A percentile compares a stretch with the other conserved stretches of the same genome.
These are phyloP conservation scores for Thecocarcelia acutangulata DNA, from an alignment of 2,888 invertebrate species.

Conservation along the genomic window DNA sequence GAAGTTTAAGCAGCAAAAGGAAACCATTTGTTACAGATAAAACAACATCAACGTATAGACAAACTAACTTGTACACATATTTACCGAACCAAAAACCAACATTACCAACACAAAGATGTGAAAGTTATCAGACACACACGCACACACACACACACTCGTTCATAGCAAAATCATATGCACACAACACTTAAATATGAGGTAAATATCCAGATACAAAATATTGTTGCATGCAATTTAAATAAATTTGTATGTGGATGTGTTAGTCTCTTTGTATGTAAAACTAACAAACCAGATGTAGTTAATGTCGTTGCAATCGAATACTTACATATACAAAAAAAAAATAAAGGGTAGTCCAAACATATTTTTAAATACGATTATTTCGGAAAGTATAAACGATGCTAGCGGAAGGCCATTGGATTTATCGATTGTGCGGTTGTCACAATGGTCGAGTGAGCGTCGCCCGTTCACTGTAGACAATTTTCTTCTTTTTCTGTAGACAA, in stretches of 20 bases:
- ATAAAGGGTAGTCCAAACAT: too few species aligned
- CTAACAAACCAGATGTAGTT: conserved; percentile 11
- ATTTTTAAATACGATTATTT: too few species aligned
- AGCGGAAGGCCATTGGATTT: too few species aligned
- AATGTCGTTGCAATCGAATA: not conserved
- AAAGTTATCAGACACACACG: conserved; percentile 10
- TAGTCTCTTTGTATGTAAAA: conserved; percentile 1
- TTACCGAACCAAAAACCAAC: conserved; percentile 40
- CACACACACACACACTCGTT: not conserved
- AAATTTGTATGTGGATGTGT: conserved; percentile 15
- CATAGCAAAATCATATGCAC: not conserved
- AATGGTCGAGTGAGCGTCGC: too few species aligned
- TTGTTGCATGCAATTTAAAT: conserved; percentile 44
- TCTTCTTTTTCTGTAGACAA: too few species aligned
- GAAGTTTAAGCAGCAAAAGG: conserved; percentile 39
- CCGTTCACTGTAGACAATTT: too few species aligned
- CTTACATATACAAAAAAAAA: not conserved
- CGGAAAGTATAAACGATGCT: too few species aligned
- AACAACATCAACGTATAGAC: not conserved
- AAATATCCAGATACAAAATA: conserved; percentile 33
- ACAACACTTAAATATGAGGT: not conserved
- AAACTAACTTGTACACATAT: not conserved
- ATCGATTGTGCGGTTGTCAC: too few species aligned
- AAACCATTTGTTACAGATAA: conserved; percentile 43
- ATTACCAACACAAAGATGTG: conserved; percentile 40